A percentile compares a stretch with the other conserved stretches of the same genome.
phyloP scores from a whole-genome alignment of 2,113 vertebrate species.

The Turnix velox region DNA sequence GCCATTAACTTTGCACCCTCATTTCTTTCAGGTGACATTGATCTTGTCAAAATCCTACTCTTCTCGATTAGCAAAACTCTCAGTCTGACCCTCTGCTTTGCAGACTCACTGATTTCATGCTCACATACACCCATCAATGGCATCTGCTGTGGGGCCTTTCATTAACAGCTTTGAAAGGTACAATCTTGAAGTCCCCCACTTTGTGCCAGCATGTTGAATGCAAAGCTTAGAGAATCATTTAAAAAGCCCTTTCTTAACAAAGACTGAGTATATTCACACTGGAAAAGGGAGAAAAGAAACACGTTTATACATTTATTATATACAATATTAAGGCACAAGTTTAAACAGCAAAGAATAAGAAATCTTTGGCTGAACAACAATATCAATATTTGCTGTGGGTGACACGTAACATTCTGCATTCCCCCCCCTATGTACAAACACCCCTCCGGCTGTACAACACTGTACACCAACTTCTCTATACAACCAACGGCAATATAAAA shows the following conservation, averaged over 20 bases:
- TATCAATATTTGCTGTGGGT: slow-evolving; percentile 43
- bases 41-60: background rate
- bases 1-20: background rate
- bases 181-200: background rate
- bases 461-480: slow-evolving; percentile 39
- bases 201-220: background rate
- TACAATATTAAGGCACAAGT: slow-evolving; percentile 82
- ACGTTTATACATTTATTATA: slow-evolving; percentile 78
- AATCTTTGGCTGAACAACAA: slow-evolving; percentile 76
- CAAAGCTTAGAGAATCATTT: background rate
- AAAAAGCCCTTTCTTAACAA: background rate
- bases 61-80: background rate
- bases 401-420: background rate
- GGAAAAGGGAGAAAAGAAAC: slow-evolving; percentile 27
- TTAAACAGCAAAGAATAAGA: slow-evolving; percentile 76
- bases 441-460: slow-evolving; percentile 37
- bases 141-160: background rate
- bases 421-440: slow-evolving; percentile 47
- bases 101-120: background rate
- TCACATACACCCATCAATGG: background rate
- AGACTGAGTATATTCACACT: slow-evolving; percentile 8
- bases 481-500: slow-evolving; percentile 11
- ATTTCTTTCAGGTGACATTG: background rate
- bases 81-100: background rate
- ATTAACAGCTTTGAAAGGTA: background rate